A percentile compares a stretch with the other conserved stretches of the same genome.
phyloP scores from a whole-genome alignment of 2,113 vertebrate genomes.

The Microcebus jonahi region DNA sequence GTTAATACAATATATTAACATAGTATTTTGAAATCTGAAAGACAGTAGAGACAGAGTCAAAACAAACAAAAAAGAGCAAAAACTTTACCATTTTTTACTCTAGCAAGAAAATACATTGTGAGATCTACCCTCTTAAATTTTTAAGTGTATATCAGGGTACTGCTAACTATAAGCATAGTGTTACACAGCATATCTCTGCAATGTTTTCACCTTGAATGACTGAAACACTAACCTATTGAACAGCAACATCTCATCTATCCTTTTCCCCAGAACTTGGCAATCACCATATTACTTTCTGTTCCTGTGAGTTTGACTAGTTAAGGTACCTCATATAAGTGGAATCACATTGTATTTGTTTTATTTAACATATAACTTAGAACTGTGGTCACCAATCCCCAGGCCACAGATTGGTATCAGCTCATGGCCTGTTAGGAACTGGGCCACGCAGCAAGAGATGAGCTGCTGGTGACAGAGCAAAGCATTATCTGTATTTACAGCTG shows the following conservation, averaged over 20 bases:
- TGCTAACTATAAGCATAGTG: background rate
- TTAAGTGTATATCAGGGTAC: background rate
- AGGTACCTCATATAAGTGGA: background rate
- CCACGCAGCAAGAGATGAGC: no score
- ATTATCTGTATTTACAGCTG: no score
- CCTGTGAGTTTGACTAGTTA: background rate
- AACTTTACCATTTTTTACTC: background rate
- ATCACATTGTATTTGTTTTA: background rate
- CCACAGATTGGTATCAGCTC: no score
- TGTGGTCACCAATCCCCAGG: no score
- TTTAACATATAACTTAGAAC: background rate
- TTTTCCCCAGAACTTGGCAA: background rate
- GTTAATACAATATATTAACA: conserved; percentile 24
- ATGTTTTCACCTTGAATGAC: background rate
- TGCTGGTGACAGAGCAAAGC: no score
- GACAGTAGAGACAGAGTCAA: conserved; percentile 24
- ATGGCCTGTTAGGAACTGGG: no score
- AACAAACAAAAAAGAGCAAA: background rate
- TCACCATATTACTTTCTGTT: background rate
- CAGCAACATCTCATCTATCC: background rate
- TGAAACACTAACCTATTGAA: background rate
- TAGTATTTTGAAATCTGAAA: conserved; percentile 65
- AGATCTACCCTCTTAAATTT: background rate
- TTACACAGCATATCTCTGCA: background rate
- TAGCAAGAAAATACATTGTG: background rate